A percentile compares a stretch with the other conserved stretches of the same genome.
Conservation (phyloP, 2,888 invertebrate genomes). For the Hydroisotoma schaefferi region DNA sequence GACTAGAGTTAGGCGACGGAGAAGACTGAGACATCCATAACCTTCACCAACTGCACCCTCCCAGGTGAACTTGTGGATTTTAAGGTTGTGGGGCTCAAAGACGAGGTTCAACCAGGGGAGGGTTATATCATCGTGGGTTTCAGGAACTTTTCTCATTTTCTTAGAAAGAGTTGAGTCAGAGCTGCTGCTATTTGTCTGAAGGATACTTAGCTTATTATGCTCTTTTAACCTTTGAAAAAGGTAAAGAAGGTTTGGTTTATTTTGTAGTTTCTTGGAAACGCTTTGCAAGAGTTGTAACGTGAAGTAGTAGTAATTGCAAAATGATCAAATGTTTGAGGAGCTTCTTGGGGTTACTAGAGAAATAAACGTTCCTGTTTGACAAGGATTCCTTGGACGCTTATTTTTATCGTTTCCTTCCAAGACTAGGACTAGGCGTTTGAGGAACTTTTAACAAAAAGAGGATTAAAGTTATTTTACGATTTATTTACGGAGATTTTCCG, state of each 20-base stretch:
- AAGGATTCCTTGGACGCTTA: no score
- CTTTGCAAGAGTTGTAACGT: no score
- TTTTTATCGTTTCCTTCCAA: no score
- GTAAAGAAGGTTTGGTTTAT: background rate
- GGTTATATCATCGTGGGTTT: conserved; percentile 23
- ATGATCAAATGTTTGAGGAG: no score
- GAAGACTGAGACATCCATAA: conserved; percentile 13
- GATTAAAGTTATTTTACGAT: no score
- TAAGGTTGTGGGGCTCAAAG: conserved; percentile 12
- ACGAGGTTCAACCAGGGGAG: conserved; percentile 25
- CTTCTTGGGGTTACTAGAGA: no score
- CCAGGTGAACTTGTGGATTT: conserved; percentile 18
- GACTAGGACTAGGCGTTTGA: no score
- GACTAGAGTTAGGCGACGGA: conserved; percentile 23
- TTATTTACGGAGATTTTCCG: no score
- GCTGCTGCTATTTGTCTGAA: background rate
- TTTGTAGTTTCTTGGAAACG: background rate
- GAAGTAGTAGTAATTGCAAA: no score
- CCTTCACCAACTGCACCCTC: conserved; percentile 17
- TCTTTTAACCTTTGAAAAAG: background rate
- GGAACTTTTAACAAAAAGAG: no score
- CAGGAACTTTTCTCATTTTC: conserved; percentile 16
- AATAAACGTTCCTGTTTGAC: no score
- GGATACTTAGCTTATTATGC: background rate
- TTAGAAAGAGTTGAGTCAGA: background rate